Conservation (phyloP, 1,140 invertebrate species). For the Leptopilina clavipes region DNA sequence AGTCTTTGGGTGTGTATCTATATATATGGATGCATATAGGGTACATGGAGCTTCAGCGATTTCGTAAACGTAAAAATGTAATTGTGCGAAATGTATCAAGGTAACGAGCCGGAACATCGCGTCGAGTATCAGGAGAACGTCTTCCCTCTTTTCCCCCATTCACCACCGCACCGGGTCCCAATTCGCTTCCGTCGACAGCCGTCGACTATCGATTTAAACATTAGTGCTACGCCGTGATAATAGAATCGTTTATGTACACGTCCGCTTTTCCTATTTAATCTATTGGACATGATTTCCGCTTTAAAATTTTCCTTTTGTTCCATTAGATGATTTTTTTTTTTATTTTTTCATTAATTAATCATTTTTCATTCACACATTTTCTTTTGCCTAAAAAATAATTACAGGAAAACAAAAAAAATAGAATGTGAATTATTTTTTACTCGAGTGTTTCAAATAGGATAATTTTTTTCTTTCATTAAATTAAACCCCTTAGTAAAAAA, state of each 20-base stretch:
- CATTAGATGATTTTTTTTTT: no score
- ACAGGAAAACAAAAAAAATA: no score
- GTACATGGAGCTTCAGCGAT: not conserved
- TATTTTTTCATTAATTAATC: no score
- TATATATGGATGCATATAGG: not conserved
- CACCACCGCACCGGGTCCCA: constrained; percentile 4
- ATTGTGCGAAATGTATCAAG: constrained; percentile 34
- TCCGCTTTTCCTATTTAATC: constrained; percentile 26
- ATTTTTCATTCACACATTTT: no score
- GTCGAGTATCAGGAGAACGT: constrained; percentile 27
- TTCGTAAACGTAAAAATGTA: constrained; percentile 33
- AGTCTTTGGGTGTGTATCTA: not conserved
- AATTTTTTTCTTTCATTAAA: no score
- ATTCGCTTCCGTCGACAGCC: constrained; percentile 20
- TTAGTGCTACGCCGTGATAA: constrained; percentile 30
- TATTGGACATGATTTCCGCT: constrained; percentile 26
- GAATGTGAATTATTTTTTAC: no score
- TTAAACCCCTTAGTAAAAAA: no score
- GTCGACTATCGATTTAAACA: constrained; percentile 31
- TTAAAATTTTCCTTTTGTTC: not conserved
- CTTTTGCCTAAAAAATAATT: no score
- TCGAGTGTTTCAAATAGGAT: no score
- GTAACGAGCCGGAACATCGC: constrained; percentile 30
- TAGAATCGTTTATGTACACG: constrained; percentile 30
- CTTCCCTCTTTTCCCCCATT: not conserved